phyloP scores from a whole-genome alignment of 53 echinoderm and acorn worm species.

The Paracentrotus lividus region DNA sequence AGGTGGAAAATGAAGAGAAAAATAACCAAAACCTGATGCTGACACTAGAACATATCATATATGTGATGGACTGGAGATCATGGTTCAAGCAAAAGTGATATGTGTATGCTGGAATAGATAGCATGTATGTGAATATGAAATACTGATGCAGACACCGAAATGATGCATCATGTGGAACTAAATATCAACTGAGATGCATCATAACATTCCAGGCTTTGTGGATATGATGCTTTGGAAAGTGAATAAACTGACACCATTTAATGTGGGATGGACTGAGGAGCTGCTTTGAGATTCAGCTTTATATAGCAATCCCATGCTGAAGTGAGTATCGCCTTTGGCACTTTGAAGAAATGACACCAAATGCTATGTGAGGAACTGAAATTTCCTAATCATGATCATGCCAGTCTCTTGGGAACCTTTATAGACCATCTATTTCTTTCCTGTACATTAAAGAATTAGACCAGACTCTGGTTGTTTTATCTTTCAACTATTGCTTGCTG shows the following conservation, averaged over 20 bases:
- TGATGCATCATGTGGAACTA: too few species aligned
- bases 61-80: background rate
- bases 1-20: conserved; percentile 77
- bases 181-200: too few species aligned
- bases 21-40: background rate
- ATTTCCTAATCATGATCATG: background rate
- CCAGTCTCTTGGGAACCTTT: background rate
- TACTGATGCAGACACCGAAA: background rate
- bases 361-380: background rate
- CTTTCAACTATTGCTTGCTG: too few species aligned
- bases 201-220: too few species aligned
- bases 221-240: background rate
- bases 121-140: background rate
- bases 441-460: too few species aligned
- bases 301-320: too few species aligned
- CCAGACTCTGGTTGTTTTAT: too few species aligned
- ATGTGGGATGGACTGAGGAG: too few species aligned
- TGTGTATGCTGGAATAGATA: background rate
- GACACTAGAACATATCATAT: background rate
- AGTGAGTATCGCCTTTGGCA: too few species aligned
- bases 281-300: too few species aligned
- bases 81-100: background rate
- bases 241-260: background rate
- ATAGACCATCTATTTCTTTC: too few species aligned
- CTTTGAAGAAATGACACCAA: too few species aligned